These are phyloP conservation scores for Danio kyathit DNA, from an alignment of 2,797 vertebrate genomes.

Conservation along the genomic window DNA sequence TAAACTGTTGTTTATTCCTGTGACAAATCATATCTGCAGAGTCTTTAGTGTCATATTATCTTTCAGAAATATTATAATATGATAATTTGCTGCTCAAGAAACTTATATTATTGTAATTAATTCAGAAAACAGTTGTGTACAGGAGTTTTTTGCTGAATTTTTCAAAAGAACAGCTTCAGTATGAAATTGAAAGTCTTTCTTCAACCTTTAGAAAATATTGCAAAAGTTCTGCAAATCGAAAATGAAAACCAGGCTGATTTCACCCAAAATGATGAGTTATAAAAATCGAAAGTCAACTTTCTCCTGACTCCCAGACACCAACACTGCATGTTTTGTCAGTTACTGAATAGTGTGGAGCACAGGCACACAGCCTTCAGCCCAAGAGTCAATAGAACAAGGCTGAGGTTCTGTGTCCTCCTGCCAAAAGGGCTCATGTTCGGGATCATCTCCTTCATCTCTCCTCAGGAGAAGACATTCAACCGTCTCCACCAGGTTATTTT, in stretches of 20 bases:
- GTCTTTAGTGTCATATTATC: not conserved
- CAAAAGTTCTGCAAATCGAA: too few species aligned
- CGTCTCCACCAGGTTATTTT: conserved; percentile 72
- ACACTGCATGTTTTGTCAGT: not conserved
- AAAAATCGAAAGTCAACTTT: not conserved
- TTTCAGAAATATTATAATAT: not conserved
- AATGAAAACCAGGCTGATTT: too few species aligned
- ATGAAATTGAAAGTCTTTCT: too few species aligned
- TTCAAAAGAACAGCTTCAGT: too few species aligned
- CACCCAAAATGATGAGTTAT: too few species aligned
- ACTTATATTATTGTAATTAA: too few species aligned
- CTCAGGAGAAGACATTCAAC: conserved; percentile 72
- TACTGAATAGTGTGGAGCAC: not conserved
- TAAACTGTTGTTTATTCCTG: not conserved
- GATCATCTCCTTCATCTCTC: conserved; percentile 73
- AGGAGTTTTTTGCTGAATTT: too few species aligned
- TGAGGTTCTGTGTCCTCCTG: conserved; percentile 72
- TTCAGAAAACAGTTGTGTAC: too few species aligned
- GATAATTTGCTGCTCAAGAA: not conserved
- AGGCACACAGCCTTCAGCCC: conserved; percentile 71
- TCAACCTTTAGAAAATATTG: too few species aligned
- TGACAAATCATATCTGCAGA: not conserved
- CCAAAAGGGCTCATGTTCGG: conserved; percentile 64
- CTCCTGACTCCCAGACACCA: not conserved
- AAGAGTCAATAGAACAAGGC: conserved; percentile 63